phyloP scores from a whole-genome alignment of 2,888 invertebrate species.

The Nomada goodeniana region DNA sequence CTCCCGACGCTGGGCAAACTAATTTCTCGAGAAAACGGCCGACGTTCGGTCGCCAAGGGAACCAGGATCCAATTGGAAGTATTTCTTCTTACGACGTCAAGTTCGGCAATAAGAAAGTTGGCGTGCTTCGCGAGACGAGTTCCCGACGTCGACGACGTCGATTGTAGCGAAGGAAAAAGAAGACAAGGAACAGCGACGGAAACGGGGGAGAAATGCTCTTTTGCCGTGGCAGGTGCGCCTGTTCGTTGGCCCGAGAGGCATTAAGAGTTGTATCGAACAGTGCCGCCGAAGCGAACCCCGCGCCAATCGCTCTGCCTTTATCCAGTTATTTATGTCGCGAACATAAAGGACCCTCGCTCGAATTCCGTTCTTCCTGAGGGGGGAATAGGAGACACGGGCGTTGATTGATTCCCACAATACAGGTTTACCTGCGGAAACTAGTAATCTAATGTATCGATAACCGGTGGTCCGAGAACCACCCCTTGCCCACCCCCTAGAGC shows the following conservation, averaged over 20 bases:
- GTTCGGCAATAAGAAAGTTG: conserved; percentile 83
- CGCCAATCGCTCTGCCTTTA: conserved; percentile 71
- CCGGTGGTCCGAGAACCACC: conserved; percentile 25
- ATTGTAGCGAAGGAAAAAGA: conserved; percentile 44
- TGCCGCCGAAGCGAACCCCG: conserved; percentile 53
- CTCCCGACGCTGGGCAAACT: conserved; percentile 49
- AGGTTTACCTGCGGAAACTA: conserved; percentile 59
- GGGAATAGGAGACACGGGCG: conserved; percentile 27
- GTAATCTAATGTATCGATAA: conserved; percentile 66
- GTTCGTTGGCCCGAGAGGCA: conserved; percentile 68
- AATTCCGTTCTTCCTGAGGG: conserved; percentile 50
- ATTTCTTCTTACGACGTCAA: conserved; percentile 77
- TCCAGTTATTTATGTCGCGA: conserved; percentile 79
- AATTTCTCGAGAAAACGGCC: conserved; percentile 35
- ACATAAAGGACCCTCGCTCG: conserved; percentile 66
- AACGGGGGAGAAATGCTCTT: conserved; percentile 68
- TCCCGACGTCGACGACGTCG: conserved; percentile 12
- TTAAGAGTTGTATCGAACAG: conserved; percentile 79
- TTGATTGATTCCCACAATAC: conserved; percentile 71
- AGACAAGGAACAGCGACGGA: conserved; percentile 26
- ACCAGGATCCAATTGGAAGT: conserved; percentile 74
- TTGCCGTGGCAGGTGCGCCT: conserved; percentile 68
- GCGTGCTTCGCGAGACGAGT: conserved; percentile 37
- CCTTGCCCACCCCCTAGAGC: background rate
- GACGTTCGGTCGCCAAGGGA: conserved; percentile 60